Percentiles rank a stretch among this genome's conserved stretches.
These are phyloP conservation scores for Pterois miles DNA, from an alignment of 2,797 vertebrate species.

Conservation along the genomic window DNA sequence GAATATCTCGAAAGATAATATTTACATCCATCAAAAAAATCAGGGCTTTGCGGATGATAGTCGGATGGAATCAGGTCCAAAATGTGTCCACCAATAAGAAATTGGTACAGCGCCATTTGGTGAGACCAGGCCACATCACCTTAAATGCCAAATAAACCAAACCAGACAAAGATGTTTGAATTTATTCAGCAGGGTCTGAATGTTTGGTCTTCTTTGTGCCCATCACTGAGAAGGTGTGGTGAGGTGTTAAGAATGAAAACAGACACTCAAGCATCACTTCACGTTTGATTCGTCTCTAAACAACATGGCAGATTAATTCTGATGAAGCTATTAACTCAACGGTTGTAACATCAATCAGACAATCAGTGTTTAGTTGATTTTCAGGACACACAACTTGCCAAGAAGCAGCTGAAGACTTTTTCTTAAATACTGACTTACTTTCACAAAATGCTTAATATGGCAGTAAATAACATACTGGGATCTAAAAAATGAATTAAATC, in stretches of 20 bases:
- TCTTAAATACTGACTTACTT: background rate
- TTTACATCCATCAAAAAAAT: no score
- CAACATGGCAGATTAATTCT: slow-evolving; percentile 40
- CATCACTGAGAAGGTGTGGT: background rate
- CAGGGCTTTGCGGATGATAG: no score
- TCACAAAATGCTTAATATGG: background rate
- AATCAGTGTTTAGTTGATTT: slow-evolving; percentile 56
- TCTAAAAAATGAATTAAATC: background rate
- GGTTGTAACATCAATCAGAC: slow-evolving; percentile 56
- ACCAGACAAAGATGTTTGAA: background rate
- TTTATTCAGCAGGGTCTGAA: accelerated
- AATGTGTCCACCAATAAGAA: no score
- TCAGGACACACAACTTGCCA: slow-evolving; percentile 29
- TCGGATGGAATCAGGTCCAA: no score
- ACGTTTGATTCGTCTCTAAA: slow-evolving; percentile 28
- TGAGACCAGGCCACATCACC: no score
- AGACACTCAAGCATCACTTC: background rate
- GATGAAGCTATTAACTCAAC: slow-evolving; percentile 61
- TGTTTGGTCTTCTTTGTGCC: no score
- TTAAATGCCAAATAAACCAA: no score
- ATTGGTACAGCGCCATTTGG: no score
- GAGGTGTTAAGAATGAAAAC: background rate
- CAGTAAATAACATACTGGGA: background rate
- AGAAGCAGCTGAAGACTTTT: slow-evolving; percentile 5
- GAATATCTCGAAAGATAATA: no score